Percentiles rank a stretch among this genome's conserved stretches.
Conservation (phyloP, 2,797 vertebrate species). For the Enteromius mattozi region DNA sequence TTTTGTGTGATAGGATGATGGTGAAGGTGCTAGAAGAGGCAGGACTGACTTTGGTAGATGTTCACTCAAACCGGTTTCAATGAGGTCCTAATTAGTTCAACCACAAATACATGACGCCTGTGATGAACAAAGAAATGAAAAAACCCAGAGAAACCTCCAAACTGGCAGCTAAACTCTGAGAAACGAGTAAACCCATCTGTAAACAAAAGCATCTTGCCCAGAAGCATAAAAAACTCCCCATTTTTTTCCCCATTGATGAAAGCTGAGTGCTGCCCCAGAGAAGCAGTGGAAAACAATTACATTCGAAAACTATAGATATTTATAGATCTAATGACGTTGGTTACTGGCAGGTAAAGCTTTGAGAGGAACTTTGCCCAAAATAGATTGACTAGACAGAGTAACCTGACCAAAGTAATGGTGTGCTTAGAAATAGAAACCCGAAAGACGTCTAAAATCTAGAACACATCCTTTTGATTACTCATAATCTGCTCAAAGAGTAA, state of each 20-base stretch:
- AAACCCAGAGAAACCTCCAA: conserved; percentile 59
- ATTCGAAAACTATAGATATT: conserved; percentile 18
- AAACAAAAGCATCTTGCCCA: conserved; percentile 51
- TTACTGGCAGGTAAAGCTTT: conserved; percentile 28
- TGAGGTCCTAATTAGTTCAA: neutral
- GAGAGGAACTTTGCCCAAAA: neutral
- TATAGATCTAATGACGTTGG: conserved; percentile 22
- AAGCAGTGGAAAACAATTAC: neutral
- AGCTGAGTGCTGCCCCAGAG: neutral
- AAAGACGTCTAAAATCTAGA: conserved; percentile 26
- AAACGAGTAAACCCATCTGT: conserved; percentile 78
- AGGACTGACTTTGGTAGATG: neutral
- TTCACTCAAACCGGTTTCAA: neutral
- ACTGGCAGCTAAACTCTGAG: conserved; percentile 64
- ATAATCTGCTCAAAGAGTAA: neutral
- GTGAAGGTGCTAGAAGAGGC: conserved; percentile 34
- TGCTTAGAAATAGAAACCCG: neutral
- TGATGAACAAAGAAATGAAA: conserved; percentile 66
- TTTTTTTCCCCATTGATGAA: neutral
- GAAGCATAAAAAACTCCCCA: conserved; percentile 47
- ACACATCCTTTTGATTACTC: neutral
- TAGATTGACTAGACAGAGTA: neutral
- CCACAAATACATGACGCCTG: conserved; percentile 59
- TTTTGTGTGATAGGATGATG: conserved; percentile 40
- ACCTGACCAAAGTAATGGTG: neutral